Base-by-base conservation (phyloP, 1,140 invertebrate species). In the Tetramorium parvispinum region DNA sequence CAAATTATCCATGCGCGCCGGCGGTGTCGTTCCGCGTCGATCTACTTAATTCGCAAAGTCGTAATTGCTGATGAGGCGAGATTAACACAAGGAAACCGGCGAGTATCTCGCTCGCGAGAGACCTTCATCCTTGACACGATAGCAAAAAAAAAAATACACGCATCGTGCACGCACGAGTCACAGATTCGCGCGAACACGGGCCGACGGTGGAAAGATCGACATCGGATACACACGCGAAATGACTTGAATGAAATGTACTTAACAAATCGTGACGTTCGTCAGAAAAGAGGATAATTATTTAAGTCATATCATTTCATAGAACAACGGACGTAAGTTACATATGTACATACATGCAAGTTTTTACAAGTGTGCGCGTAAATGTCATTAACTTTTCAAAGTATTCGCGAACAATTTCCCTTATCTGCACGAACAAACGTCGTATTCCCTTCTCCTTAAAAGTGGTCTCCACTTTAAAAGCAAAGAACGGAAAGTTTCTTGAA, bases 51-150 rank as follows among this genome's bases (percentile, higher is more conserved):
- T 81, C 21, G 32, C 49, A 7, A 59, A 65, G 11, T 46, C 18
- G 43, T 32, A 51, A 71, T 75, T 51, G n/a, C 24, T 16, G 18
- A 24, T 1, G 46, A 53, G 37, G 61, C 32, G 32, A 55, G 77
- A 70, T 81, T 40, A 37, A 37, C n/a, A 24, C 10, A 8, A 40
- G 13, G 13, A 43, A 53, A 16, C n/a, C 13, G 11, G 18, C 43
- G 13, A 65, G 49, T 24, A 51, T 53, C 61, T 79, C 13, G 43
- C 46, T 16, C n/a, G 61, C 77, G 16, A 70, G 63, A 70, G 63
- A 70, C 13, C 63, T 24, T 70, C 49, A 70, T 70, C 77, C 63
- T 43, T 70, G 63, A 70, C 61, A 68, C n/a, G 46, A 21, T 11
- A 5, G 18, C 13, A 8, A 53, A 79, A 51, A 8, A 53, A 79